Conservation (phyloP, 2,888 invertebrate genomes). For the Trachelus stipa region DNA sequence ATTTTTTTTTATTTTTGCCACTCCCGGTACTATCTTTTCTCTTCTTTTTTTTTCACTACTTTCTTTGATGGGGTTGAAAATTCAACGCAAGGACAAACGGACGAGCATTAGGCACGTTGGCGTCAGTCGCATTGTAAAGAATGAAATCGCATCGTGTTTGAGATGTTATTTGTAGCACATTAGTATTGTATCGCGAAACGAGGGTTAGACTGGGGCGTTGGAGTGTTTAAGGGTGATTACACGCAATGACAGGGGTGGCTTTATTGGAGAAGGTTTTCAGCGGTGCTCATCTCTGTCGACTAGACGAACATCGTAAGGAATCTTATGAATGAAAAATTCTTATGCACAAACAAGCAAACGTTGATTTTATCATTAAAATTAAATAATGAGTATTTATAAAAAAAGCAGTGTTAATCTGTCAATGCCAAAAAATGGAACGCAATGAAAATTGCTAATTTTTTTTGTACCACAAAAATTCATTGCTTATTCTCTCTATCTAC, state of each 20-base stretch:
- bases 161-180: conserved; percentile 66
- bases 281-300: conserved; percentile 46
- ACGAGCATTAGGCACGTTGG: conserved; percentile 30
- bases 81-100: conserved; percentile 30
- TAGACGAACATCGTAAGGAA: too few relatives aligned
- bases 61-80: background rate
- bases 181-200: conserved; percentile 62
- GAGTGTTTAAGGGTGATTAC: conserved; percentile 67
- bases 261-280: conserved; percentile 59
- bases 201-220: conserved; percentile 57
- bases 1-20: conserved; percentile 14
- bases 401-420: too few relatives aligned
- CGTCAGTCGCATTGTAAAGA: conserved; percentile 56
- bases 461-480: too few relatives aligned
- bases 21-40: conserved; percentile 24
- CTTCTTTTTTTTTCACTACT: conserved; percentile 11
- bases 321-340: too few relatives aligned
- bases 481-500: too few relatives aligned
- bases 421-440: too few relatives aligned
- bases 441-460: too few relatives aligned
- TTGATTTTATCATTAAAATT: too few relatives aligned
- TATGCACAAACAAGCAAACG: too few relatives aligned
- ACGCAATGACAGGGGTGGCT: conserved; percentile 64
- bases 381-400: too few relatives aligned
- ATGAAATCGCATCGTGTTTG: conserved; percentile 63